These are phyloP conservation scores for Natrix natrix DNA, from an alignment of 2,797 vertebrate species.

Conservation along the genomic window DNA sequence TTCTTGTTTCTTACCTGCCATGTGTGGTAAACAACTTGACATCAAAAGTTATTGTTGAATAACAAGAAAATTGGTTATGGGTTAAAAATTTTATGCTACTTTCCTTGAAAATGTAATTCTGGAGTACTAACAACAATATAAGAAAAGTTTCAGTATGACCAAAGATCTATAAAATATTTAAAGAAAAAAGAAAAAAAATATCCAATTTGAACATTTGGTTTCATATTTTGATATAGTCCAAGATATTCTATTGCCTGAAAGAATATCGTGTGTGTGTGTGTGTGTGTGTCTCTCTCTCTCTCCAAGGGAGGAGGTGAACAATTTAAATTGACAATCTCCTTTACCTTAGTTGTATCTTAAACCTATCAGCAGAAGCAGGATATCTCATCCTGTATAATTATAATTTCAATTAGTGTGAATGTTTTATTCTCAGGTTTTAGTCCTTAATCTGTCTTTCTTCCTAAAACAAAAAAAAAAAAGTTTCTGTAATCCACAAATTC, in stretches of 20 bases:
- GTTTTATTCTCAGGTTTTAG: neutral
- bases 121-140: neutral
- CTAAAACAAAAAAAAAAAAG: neutral
- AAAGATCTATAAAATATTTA: neutral
- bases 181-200: neutral
- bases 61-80: neutral
- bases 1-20: neutral
- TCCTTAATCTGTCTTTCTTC: neutral
- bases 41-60: neutral
- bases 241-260: neutral
- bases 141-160: neutral
- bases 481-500: conserved; percentile 25
- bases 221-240: neutral
- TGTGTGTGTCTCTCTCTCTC: no score
- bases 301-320: no score
- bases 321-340: neutral
- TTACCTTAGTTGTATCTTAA: neutral
- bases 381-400: neutral
- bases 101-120: neutral
- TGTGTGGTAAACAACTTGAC: neutral
- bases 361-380: neutral
- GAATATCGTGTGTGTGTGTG: neutral
- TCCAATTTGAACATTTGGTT: neutral
- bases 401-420: neutral
- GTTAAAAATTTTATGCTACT: neutral